A percentile compares a stretch with the other conserved stretches of the same genome.
phyloP scores from a whole-genome alignment of 2,888 invertebrate genomes.

The Drosophila robusta region DNA sequence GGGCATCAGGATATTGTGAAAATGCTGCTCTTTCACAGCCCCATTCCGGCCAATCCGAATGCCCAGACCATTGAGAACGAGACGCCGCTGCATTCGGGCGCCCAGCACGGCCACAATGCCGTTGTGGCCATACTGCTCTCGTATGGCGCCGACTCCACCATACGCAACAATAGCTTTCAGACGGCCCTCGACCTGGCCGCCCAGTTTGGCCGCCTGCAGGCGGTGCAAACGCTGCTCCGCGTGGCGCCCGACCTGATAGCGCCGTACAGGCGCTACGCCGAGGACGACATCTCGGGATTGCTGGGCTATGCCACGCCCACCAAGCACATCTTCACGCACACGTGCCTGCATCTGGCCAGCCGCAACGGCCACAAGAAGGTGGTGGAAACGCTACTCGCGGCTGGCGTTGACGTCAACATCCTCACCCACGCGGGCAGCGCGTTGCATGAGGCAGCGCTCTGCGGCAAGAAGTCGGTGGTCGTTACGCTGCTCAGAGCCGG shows the following conservation, averaged over 20 bases:
- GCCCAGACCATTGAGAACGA: constrained; percentile 89
- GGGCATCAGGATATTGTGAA: constrained; percentile 95
- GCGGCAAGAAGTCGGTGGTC: constrained; percentile 95
- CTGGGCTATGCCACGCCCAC: constrained; percentile 59
- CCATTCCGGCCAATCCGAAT: constrained; percentile 93
- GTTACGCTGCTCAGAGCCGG: constrained; percentile 91
- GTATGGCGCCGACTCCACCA: constrained; percentile 94
- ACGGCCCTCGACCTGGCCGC: constrained; percentile 97
- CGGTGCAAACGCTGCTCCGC: constrained; percentile 93
- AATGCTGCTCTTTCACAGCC: constrained; percentile 91
- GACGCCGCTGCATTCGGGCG: constrained; percentile 95
- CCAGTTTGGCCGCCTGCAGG: constrained; percentile 93
- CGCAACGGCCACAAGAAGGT: constrained; percentile 95
- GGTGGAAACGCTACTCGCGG: constrained; percentile 91
- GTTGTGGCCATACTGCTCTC: constrained; percentile 93
- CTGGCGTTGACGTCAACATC: constrained; percentile 95
- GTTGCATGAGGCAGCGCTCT: constrained; percentile 96
- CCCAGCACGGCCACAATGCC: constrained; percentile 95
- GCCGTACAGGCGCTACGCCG: constrained; percentile 41
- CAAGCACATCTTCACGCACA: constrained; percentile 87
- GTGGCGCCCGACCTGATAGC: constrained; percentile 92
- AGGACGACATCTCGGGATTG: constrained; percentile 25
- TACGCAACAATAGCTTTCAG: constrained; percentile 94
- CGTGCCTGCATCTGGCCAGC: constrained; percentile 96
- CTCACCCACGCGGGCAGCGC: constrained; percentile 94